Evolutionary conservation across 2,888 invertebrate species (phyloP), one percentile per base, ranked within the genome.

Genomic region (Cabera pusaria): DNA sequence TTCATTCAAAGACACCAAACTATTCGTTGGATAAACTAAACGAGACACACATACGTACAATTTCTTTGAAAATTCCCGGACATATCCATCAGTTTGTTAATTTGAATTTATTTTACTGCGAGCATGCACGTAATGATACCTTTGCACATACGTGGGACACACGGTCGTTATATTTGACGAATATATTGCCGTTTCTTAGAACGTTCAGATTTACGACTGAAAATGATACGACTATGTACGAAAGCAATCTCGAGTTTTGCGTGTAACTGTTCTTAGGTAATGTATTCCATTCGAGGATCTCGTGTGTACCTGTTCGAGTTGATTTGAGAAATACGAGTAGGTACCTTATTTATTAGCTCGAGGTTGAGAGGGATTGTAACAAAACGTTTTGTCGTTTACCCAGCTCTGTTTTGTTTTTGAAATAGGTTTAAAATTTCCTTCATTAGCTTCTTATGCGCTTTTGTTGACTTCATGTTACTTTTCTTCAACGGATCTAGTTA

Each of bases 51-150:
- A 40, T 38, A 38, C 45, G 28, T 39, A 44, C 25, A 29, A 48
- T 46, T 48, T 53, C 48, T 50, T 48, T 49, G 50, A 46, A 48
- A 43, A 51, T n/a, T 41, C 38, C 56, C 57, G 64, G 64, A 68
- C 57, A 56, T 65, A 67, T 71, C 64, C 60, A 65, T 78, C 69
- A 68, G 64, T 56, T 46, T 46, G 66, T 67, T 77, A 74, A 78
- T 79, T 78, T 73, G 71, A 79, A 80, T 81, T 81, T 80, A 79
- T 80, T 77, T 72, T 63, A 53, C 64, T 60, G 54, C 53, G 54
- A 57, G 55, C 50, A 50, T 46, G 44, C 46, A 51, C 58, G 61
- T 70, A 72, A 71, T 69, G 68, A 63, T 61, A 50, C 49, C 44
- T 47, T 38, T 44, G 45, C 42, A 47, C 43, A 54, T 49, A 48